Percentiles rank a stretch among this genome's conserved stretches.
phyloP scores from a whole-genome alignment of 2,113 vertebrate species.

The Oncorhynchus mykiss region DNA sequence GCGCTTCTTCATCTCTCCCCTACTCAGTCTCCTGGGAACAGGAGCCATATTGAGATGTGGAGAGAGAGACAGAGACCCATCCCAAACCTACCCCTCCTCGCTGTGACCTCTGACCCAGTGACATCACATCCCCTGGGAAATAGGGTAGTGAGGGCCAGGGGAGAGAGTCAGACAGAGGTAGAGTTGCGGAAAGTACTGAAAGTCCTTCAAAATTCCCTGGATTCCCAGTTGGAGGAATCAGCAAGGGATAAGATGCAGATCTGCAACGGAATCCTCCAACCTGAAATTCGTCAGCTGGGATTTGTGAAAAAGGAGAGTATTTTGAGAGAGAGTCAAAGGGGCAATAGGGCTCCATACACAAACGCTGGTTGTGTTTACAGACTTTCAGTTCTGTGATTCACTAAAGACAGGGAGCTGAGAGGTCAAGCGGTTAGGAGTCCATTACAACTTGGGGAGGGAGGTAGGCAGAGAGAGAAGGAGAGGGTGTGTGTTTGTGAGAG shows the following conservation, averaged over 20 bases:
- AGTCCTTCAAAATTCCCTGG: no score
- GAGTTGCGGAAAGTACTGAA: no score
- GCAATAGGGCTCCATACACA: background rate
- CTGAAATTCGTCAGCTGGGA: no score
- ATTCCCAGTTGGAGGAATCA: background rate
- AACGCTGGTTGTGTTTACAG: constrained; percentile 14
- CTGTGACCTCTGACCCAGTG: background rate
- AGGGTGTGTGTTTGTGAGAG: no score
- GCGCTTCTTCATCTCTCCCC: background rate
- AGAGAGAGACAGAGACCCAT: background rate
- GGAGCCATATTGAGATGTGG: background rate
- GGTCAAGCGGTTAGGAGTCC: constrained; percentile 15
- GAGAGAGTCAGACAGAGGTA: no score
- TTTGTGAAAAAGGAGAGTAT: background rate
- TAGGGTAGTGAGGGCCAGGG: no score
- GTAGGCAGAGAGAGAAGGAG: background rate
- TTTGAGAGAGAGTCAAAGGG: no score
- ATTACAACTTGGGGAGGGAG: constrained; percentile 11
- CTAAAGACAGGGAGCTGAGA: constrained; percentile 21
- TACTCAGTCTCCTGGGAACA: background rate
- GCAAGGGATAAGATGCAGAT: no score
- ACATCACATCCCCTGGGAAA: background rate
- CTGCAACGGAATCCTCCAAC: background rate
- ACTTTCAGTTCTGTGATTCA: constrained; percentile 16
- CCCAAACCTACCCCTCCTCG: constrained; percentile 6